A percentile compares a stretch with the other conserved stretches of the same genome.
Conservation (phyloP, 2,888 invertebrate species). For the Capitulum mitella region DNA sequence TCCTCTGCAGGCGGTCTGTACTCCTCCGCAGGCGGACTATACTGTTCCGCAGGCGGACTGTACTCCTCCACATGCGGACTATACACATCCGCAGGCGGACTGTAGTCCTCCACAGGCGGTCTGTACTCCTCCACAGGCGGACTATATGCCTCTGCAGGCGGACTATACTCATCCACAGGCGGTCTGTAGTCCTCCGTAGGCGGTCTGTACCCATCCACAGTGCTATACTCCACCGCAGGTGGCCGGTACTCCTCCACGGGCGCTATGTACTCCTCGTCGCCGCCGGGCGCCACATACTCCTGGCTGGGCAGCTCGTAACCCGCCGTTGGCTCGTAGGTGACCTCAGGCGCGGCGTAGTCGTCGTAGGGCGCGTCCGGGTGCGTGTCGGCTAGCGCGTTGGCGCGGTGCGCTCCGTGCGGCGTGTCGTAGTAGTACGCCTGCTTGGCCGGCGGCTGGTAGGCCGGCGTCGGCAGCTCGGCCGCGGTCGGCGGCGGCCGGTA, state of each 20-base stretch:
- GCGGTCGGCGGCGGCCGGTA: background rate
- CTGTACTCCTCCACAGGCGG: background rate
- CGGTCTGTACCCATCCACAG: background rate
- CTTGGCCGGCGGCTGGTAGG: background rate
- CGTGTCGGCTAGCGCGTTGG: background rate
- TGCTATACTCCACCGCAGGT: background rate
- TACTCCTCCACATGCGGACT: background rate
- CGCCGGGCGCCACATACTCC: background rate
- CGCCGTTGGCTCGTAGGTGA: background rate
- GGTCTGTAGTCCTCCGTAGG: background rate
- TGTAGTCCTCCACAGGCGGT: background rate
- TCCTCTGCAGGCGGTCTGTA: background rate
- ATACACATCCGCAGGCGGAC: background rate
- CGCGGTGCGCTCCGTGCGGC: too few species aligned
- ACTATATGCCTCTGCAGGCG: background rate
- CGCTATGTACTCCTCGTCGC: background rate
- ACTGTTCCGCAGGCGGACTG: background rate
- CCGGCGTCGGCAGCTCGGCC: too few species aligned
- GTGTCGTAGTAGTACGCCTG: background rate
- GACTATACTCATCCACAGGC: background rate
- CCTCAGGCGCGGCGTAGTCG: background rate
- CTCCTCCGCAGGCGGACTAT: background rate
- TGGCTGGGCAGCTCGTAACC: background rate
- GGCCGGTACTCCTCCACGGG: background rate
- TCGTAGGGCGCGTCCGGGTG: background rate